Conservation (phyloP, 1,140 invertebrate genomes). For the Nasonia giraulti region DNA sequence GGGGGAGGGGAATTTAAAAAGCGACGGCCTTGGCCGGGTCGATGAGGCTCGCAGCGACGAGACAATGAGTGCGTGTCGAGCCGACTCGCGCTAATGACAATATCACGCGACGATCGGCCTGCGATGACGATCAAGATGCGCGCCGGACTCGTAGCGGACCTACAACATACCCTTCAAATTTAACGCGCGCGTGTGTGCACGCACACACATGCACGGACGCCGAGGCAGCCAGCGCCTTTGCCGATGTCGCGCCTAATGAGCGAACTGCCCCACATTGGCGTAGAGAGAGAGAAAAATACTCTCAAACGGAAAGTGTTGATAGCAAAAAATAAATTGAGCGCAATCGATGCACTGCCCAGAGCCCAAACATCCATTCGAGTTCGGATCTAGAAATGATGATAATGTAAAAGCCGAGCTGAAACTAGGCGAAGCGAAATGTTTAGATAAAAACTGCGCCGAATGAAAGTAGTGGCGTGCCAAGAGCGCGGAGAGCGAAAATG, state of each 20-base stretch:
- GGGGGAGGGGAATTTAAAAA: constrained; percentile 40
- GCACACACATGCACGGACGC: constrained; percentile 31
- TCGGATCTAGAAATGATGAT: too few species aligned
- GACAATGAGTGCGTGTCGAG: constrained; percentile 43
- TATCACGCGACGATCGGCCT: constrained; percentile 66
- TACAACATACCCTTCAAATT: constrained; percentile 31
- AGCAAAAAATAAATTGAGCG: too few species aligned
- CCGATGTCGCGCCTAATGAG: constrained; percentile 67
- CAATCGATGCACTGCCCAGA: too few species aligned
- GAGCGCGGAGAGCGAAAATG: constrained; percentile 49
- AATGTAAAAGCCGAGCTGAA: background rate
- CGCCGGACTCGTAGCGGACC: constrained; percentile 52
- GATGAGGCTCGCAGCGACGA: background rate
- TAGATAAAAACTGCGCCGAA: constrained; percentile 24
- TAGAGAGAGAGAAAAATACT: constrained; percentile 44
- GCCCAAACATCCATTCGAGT: too few species aligned
- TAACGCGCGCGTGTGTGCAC: background rate
- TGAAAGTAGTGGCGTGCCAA: constrained; percentile 30
- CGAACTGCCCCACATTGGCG: constrained; percentile 62
- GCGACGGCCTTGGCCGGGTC: constrained; percentile 13
- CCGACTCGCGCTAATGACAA: constrained; percentile 62
- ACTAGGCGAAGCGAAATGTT: background rate
- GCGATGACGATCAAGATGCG: constrained; percentile 68
- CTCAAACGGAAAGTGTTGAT: background rate
- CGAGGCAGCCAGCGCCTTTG: constrained; percentile 54